Evolutionary conservation across 2,113 vertebrate species (phyloP).

Genomic region (Chiloscyllium plagiosum): DNA sequence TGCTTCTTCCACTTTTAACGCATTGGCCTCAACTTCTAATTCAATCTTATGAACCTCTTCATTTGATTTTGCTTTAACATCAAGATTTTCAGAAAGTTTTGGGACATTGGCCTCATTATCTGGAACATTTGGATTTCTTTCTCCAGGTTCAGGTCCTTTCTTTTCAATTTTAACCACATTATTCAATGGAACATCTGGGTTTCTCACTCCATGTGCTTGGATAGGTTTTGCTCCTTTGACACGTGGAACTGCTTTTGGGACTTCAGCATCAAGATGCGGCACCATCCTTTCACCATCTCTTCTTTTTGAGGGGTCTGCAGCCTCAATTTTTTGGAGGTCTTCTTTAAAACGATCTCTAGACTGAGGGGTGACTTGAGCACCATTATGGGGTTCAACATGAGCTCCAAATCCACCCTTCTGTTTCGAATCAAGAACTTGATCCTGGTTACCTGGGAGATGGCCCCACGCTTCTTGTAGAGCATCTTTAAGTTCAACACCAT

Average conservation of each 20-base stretch:
- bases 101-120: not conserved
- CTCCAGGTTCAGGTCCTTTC: not conserved
- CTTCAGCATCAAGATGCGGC: not conserved
- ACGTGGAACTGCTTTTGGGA: not conserved
- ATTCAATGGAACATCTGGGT: not conserved
- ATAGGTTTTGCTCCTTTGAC: not conserved
- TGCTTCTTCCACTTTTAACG: slow-evolving; percentile 38
- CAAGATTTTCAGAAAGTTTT: not conserved
- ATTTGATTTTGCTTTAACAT: not conserved
- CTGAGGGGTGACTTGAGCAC: not conserved
- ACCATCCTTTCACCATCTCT: not conserved
- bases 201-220: not conserved
- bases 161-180: not conserved
- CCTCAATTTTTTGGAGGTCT: not conserved
- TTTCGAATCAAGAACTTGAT: not conserved
- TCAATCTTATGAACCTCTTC: not conserved
- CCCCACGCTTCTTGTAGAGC: not conserved
- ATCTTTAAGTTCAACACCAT: not conserved
- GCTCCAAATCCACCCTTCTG: not conserved
- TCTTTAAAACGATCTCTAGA: not conserved
- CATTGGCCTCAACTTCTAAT: not conserved
- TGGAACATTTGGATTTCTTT: not conserved
- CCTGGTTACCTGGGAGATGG: not conserved
- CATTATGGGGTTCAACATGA: not conserved
- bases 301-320: not conserved